phyloP scores from a whole-genome alignment of 2,888 invertebrate genomes.

The Tenthredo amoena region DNA sequence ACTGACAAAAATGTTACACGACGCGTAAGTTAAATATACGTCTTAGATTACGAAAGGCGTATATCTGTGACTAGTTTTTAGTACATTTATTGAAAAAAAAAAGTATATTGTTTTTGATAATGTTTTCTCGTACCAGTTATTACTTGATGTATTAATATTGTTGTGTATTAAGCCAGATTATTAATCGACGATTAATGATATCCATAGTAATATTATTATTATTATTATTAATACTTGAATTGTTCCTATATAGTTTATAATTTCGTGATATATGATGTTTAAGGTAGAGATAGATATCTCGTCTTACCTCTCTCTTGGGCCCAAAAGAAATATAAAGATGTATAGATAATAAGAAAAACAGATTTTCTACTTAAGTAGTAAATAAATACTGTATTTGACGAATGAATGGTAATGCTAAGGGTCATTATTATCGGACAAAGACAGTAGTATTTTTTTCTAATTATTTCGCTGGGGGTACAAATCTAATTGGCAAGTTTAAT shows the following conservation, averaged over 20 bases:
- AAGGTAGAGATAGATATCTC: neutral
- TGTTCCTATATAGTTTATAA: slow-evolving; percentile 40
- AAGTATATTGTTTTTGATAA: neutral
- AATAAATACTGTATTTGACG: neutral
- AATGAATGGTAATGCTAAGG: neutral
- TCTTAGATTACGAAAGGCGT: neutral
- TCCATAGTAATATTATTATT: neutral
- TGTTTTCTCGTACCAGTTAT: neutral
- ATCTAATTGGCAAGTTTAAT: neutral
- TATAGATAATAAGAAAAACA: neutral
- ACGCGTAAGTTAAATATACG: neutral
- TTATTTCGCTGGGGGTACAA: slow-evolving; percentile 12
- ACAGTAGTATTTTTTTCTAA: neutral
- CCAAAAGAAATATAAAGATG: neutral
- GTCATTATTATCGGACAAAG: neutral
- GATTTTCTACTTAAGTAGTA: neutral
- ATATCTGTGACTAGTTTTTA: neutral
- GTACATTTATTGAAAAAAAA: neutral
- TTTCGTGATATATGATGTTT: neutral
- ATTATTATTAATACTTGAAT: neutral
- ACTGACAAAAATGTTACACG: neutral
- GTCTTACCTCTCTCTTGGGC: neutral
- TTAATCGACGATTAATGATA: slow-evolving; percentile 6
- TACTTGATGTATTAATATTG: neutral
- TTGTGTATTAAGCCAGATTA: neutral